Evolutionary conservation across 2,888 invertebrate genomes (phyloP), one percentile per base, ranked within the genome.

Genomic region (Acrocera orbiculus): DNA sequence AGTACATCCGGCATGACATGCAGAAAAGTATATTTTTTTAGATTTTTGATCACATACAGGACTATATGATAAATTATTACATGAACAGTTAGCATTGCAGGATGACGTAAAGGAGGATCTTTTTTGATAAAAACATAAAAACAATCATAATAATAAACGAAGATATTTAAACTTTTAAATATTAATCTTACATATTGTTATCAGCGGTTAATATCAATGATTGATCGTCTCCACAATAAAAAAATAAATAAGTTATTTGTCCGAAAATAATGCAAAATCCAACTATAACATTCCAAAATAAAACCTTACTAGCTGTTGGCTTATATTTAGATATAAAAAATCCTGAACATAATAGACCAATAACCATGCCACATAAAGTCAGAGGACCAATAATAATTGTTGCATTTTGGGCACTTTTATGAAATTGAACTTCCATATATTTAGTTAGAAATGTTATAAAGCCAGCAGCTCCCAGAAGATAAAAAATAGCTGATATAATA

Each of bases 401-500:
- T 11, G 77, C 76, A 34, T 62, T 63, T 9, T 72, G 69, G 2
- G 78, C 67, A 1, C 69, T 67, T 39, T 69, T 67, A 41, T 68
- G 66, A 49, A 73, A 81, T 50, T 78, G 76, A 7, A 76, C 73
- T 56, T 81, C 79, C 49, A 80, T 66, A 51, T 78, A 77, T 50
- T 78, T 80, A 7, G 75, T 72, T 44, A 77, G 59, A 50, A 74
- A 81, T 9, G 76, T 78, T 48, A 76, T 71, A 45, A 73, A 73
- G 0, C 73, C 74, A 1, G 69, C 62, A 4, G 66, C 65, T 16
- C 71, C 70, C 30, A 73, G 50, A 27, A 77, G 63, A 41, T 74
- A 76, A 43, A 76, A 74, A 10, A 76, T 67, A 4, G 65, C 73
- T 19, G 74, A 69, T 3, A 70, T 52, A 25, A 71, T 74, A 51